Evolutionary conservation across 1,140 invertebrate species (phyloP).

Genomic region (Drosophila parabipectinata): DNA sequence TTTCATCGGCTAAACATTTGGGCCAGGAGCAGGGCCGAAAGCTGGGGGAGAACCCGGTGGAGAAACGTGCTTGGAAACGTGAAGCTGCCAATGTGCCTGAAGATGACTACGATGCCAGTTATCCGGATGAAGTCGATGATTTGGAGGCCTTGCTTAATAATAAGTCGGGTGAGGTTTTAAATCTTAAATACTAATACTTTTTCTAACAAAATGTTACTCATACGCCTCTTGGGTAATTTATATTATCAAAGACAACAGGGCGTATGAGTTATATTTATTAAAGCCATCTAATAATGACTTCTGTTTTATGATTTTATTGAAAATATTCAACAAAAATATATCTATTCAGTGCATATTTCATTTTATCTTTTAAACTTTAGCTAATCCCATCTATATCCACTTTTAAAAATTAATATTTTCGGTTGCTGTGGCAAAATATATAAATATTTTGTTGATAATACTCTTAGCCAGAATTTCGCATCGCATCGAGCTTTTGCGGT

Average conservation of each 20-base stretch:
- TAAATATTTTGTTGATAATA: constrained; percentile 2
- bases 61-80: constrained; percentile 50
- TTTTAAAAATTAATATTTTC: constrained; percentile 38
- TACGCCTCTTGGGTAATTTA: too few species aligned
- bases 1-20: constrained; percentile 17
- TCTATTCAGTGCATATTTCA: too few species aligned
- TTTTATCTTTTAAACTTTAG: too few species aligned
- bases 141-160: constrained; percentile 81
- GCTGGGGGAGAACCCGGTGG: constrained; percentile 5
- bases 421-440: constrained; percentile 24
- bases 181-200: too few species aligned
- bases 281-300: too few species aligned
- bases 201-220: too few species aligned
- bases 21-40: constrained; percentile 21
- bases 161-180: constrained; percentile 75
- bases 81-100: constrained; percentile 81
- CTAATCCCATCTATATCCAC: constrained; percentile 7
- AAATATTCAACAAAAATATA: too few species aligned
- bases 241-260: too few species aligned
- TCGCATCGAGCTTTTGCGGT: constrained; percentile 31
- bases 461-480: constrained; percentile 1
- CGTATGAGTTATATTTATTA: too few species aligned
- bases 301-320: too few species aligned
- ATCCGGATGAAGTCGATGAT: constrained; percentile 81
- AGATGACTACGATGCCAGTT: constrained; percentile 79